Evolutionary conservation across 2,113 vertebrate genomes (phyloP).

Genomic region (Clinocottus analis): DNA sequence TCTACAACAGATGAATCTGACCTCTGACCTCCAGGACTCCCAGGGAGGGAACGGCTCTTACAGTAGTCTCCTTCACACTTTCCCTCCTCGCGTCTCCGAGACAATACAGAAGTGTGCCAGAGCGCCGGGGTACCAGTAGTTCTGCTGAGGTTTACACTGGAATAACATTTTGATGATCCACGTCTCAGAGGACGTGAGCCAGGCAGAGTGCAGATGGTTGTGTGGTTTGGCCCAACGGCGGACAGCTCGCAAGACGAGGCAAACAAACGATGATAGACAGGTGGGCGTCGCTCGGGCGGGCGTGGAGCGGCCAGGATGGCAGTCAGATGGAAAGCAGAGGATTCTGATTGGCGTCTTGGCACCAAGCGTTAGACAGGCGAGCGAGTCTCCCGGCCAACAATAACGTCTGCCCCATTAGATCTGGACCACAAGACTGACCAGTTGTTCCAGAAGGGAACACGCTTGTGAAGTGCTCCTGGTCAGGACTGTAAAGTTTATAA

Average conservation of each 20-base stretch:
- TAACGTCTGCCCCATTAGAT: constrained; percentile 72
- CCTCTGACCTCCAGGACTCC: constrained; percentile 63
- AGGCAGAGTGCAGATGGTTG: constrained; percentile 70
- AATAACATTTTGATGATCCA: constrained; percentile 62
- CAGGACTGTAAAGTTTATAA: constrained; percentile 57
- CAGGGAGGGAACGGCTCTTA: constrained; percentile 32
- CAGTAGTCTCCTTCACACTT: constrained; percentile 33
- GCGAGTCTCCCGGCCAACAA: constrained; percentile 56
- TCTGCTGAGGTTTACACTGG: constrained; percentile 63
- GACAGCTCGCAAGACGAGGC: constrained; percentile 50
- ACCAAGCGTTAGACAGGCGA: constrained; percentile 12
- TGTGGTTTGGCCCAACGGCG: constrained; percentile 62
- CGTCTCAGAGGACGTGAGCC: constrained; percentile 59
- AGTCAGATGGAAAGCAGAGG: constrained; percentile 60
- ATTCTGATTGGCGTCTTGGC: constrained; percentile 70
- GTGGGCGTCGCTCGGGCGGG: constrained; percentile 56
- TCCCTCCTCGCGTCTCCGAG: constrained; percentile 37
- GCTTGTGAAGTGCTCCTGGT: constrained; percentile 42
- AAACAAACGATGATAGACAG: constrained; percentile 75
- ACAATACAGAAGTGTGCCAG: constrained; percentile 69
- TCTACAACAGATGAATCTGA: constrained; percentile 52
- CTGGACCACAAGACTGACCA: constrained; percentile 61
- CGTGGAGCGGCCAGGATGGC: constrained; percentile 42
- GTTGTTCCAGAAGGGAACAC: constrained; percentile 50
- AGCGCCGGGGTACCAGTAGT: constrained; percentile 52